Percentiles rank a stretch among this genome's conserved stretches.
phyloP scores from a whole-genome alignment of 2,113 vertebrate genomes.

The Strix uralensis region DNA sequence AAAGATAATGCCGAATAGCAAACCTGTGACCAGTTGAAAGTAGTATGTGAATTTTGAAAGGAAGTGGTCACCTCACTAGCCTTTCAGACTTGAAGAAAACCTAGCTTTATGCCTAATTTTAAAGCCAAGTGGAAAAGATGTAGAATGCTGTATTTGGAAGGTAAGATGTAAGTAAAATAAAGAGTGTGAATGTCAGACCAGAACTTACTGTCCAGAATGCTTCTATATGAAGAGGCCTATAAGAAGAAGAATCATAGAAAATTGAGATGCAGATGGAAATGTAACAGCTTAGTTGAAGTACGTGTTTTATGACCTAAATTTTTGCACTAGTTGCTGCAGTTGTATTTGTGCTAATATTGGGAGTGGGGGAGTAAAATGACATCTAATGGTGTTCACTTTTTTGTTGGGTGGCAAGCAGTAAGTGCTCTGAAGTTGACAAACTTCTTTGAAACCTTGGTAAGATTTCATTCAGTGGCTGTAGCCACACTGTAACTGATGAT shows the following conservation, averaged over 20 bases:
- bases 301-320: neutral
- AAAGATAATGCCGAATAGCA: neutral
- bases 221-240: neutral
- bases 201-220: neutral
- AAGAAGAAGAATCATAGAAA: neutral
- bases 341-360: neutral
- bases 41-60: neutral
- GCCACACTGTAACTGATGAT: neutral
- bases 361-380: neutral
- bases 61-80: neutral
- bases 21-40: neutral
- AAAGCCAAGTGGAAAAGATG: neutral
- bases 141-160: neutral
- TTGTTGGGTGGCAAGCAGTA: neutral
- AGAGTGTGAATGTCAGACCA: neutral
- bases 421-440: neutral
- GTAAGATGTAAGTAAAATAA: neutral
- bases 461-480: neutral
- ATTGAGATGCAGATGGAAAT: neutral
- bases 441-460: neutral
- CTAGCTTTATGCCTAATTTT: neutral
- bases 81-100: neutral
- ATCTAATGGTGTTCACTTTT: neutral
- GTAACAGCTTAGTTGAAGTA: neutral
- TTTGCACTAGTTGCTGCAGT: neutral